phyloP scores from a whole-genome alignment of 1,140 invertebrate genomes.

The Rhyzopertha dominica region DNA sequence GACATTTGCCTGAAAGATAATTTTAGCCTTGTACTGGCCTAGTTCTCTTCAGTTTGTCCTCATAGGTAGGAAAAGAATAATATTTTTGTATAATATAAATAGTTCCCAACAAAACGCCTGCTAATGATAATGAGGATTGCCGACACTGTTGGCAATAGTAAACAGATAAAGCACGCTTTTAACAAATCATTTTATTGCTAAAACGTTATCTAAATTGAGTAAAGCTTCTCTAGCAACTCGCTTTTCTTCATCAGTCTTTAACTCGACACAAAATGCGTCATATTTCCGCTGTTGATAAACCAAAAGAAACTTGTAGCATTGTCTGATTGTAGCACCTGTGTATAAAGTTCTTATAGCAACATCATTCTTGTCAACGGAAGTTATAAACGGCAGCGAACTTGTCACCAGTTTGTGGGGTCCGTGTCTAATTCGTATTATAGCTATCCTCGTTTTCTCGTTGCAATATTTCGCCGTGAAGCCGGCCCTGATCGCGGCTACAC shows the following conservation, averaged over 20 bases:
- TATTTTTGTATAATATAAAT: not conserved
- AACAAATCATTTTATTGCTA: slow-evolving; percentile 10
- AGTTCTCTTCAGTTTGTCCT: not conserved
- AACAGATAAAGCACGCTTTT: not conserved
- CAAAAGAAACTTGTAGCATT: slow-evolving; percentile 69
- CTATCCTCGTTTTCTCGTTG: slow-evolving; percentile 67
- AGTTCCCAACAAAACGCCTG: not conserved
- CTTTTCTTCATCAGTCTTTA: slow-evolving; percentile 49
- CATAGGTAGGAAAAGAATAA: not conserved
- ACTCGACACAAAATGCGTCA: slow-evolving; percentile 50
- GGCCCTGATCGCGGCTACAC: slow-evolving; percentile 58
- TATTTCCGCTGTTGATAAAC: slow-evolving; percentile 58
- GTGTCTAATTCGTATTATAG: slow-evolving; percentile 63
- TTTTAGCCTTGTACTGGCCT: not conserved
- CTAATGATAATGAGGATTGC: not conserved
- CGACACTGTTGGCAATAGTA: not conserved
- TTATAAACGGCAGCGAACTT: slow-evolving; percentile 61
- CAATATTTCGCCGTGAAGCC: slow-evolving; percentile 74
- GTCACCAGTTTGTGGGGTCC: slow-evolving; percentile 66
- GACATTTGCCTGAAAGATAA: slow-evolving; percentile 8
- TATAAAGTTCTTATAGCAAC: slow-evolving; percentile 62
- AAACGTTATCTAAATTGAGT: slow-evolving; percentile 38
- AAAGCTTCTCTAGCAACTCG: slow-evolving; percentile 42
- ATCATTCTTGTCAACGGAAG: slow-evolving; percentile 54
- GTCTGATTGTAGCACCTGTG: slow-evolving; percentile 69